These are phyloP conservation scores for Itoplectis maculator DNA, from an alignment of 2,888 invertebrate species.

Conservation along the genomic window DNA sequence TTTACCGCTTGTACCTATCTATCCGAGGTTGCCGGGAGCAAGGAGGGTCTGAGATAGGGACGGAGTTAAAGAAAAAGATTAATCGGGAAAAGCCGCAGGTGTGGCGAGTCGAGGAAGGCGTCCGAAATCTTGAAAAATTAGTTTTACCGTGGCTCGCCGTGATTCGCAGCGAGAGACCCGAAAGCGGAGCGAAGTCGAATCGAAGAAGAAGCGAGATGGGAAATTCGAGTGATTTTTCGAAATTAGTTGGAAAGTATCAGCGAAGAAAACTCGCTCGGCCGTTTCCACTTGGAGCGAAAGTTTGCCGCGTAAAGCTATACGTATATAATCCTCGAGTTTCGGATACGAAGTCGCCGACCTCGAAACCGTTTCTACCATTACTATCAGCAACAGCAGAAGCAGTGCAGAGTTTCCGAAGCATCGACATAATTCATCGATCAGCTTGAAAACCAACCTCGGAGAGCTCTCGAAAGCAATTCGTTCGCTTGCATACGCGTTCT, in stretches of 20 bases:
- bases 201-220: constrained; percentile 20
- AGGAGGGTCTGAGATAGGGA: background rate
- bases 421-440: constrained; percentile 32
- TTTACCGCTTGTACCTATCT: constrained; percentile 30
- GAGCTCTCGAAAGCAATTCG: background rate
- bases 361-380: constrained; percentile 9
- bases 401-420: constrained; percentile 4
- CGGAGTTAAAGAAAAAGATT: constrained; percentile 19
- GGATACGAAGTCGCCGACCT: constrained; percentile 34
- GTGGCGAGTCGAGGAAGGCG: constrained; percentile 38
- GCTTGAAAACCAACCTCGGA: background rate
- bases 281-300: constrained; percentile 18
- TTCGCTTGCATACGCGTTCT: background rate
- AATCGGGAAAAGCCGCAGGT: constrained; percentile 38
- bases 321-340: constrained; percentile 33
- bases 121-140: constrained; percentile 67
- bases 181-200: constrained; percentile 6
- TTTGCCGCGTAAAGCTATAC: constrained; percentile 35
- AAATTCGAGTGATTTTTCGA: constrained; percentile 53
- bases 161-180: constrained; percentile 4
- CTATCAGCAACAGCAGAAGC: background rate
- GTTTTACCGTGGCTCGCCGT: constrained; percentile 27
- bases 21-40: background rate
- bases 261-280: constrained; percentile 34
- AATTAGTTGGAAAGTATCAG: constrained; percentile 59